phyloP scores from a whole-genome alignment of 2,888 invertebrate genomes.

The Calameuta filiformis region DNA sequence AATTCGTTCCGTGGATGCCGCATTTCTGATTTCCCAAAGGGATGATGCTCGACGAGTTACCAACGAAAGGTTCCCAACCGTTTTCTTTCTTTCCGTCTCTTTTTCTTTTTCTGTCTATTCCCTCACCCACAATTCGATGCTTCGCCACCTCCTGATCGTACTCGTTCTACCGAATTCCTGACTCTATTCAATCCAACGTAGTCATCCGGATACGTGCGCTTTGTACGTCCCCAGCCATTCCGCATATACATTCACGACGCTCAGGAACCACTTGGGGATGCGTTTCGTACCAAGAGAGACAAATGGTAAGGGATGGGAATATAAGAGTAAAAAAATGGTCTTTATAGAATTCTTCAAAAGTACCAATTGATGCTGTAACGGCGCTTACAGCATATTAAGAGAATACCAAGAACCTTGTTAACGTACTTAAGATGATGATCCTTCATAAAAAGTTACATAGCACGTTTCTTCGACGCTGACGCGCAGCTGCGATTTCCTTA shows the following conservation, averaged over 20 bases:
- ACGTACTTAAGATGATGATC: not conserved
- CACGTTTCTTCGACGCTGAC: not conserved
- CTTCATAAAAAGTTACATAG: not conserved
- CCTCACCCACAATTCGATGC: not conserved
- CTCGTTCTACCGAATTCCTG: not conserved
- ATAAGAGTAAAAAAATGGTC: not conserved
- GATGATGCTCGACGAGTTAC: not conserved
- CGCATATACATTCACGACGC: no score
- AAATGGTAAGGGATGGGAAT: not conserved
- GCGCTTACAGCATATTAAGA: not conserved
- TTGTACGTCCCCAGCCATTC: not conserved
- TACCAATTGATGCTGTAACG: not conserved
- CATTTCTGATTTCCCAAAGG: conserved; percentile 5
- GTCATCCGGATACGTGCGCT: not conserved
- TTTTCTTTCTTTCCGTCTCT: not conserved
- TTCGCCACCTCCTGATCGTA: not conserved
- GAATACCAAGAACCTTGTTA: not conserved
- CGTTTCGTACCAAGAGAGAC: not conserved
- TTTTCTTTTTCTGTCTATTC: not conserved
- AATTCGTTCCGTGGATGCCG: not conserved
- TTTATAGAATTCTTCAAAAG: not conserved
- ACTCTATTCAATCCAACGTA: not conserved
- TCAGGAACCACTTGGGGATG: not conserved
- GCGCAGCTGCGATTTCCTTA: not conserved
- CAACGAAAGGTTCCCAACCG: not conserved